Evolutionary conservation across 2,888 invertebrate genomes (phyloP).

Genomic region (Smittia aterrima): DNA sequence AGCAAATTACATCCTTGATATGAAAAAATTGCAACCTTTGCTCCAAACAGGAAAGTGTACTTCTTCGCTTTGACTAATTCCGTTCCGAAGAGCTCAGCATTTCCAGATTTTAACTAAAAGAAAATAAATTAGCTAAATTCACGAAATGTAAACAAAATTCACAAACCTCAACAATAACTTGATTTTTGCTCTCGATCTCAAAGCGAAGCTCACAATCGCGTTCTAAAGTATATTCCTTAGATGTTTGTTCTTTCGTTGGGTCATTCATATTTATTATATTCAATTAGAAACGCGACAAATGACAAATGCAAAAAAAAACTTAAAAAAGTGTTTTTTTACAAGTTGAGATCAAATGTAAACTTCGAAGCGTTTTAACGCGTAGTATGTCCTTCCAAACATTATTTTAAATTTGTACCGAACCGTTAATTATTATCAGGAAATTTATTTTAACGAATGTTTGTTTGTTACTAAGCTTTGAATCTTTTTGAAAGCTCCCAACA

Average conservation of each 20-base stretch:
- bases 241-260: background rate
- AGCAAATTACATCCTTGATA: constrained; percentile 92
- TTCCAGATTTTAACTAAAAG: constrained; percentile 76
- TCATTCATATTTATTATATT: constrained; percentile 40
- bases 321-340: too few relatives aligned
- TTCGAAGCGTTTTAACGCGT: too few relatives aligned
- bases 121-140: constrained; percentile 30
- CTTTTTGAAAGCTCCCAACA: too few relatives aligned
- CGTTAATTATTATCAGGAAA: too few relatives aligned
- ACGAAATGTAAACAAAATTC: constrained; percentile 41
- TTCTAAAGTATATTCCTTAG: constrained; percentile 75
- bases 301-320: too few relatives aligned
- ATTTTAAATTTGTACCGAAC: too few relatives aligned
- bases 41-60: constrained; percentile 83
- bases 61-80: constrained; percentile 90
- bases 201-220: constrained; percentile 88
- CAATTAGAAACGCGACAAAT: too few relatives aligned
- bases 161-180: constrained; percentile 70
- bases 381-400: too few relatives aligned
- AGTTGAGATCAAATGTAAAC: too few relatives aligned
- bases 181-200: constrained; percentile 85
- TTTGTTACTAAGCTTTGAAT: too few relatives aligned
- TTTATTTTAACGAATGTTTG: too few relatives aligned
- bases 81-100: constrained; percentile 95
- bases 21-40: constrained; percentile 93